Evolutionary conservation across 2,797 vertebrate genomes (phyloP).

Genomic region (Lithobates pipiens): DNA sequence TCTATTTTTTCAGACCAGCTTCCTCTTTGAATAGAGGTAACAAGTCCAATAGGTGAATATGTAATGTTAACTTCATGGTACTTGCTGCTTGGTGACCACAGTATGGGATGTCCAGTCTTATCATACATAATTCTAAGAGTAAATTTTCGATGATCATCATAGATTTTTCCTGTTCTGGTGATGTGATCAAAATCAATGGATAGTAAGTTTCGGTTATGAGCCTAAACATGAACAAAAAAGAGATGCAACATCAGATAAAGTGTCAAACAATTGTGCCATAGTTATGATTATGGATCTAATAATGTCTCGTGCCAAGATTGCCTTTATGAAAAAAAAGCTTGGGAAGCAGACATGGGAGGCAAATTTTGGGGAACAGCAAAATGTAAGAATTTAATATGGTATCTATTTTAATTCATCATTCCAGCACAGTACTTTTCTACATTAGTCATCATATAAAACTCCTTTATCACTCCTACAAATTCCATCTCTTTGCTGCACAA

Average conservation of each 20-base stretch:
- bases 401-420: no score
- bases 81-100: constrained; percentile 95
- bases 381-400: no score
- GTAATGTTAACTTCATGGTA: constrained; percentile 96
- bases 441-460: no score
- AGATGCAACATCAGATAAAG: not conserved
- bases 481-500: no score
- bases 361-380: no score
- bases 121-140: constrained; percentile 97
- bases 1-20: constrained; percentile 95
- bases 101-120: constrained; percentile 85
- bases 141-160: constrained; percentile 98
- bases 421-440: no score
- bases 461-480: no score
- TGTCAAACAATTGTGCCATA: not conserved
- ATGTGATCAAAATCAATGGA: constrained; percentile 96
- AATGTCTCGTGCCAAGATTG: no score
- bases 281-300: no score
- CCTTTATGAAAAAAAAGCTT: no score
- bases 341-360: no score
- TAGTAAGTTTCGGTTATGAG: constrained; percentile 96
- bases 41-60: constrained; percentile 87
- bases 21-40: constrained; percentile 93
- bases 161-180: constrained; percentile 94
- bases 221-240: constrained; percentile 74